phyloP scores from a whole-genome alignment of 1,140 invertebrate species.

The Diachasma alloeum region DNA sequence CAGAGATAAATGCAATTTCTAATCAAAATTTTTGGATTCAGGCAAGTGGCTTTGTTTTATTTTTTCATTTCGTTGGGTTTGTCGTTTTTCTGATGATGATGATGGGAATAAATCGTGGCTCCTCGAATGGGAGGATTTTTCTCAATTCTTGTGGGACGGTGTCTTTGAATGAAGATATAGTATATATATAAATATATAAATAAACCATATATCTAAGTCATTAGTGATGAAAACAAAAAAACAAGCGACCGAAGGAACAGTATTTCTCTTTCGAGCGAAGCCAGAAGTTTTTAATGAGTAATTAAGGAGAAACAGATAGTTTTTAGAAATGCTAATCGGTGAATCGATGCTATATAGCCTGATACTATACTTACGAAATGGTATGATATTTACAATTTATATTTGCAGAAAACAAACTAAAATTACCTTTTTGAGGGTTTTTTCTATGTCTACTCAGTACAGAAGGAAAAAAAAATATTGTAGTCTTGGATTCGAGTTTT shows the following conservation, averaged over 20 bases:
- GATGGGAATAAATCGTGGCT: not conserved
- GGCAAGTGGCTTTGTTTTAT: not conserved
- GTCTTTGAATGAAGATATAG: conserved; percentile 26
- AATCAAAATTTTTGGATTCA: conserved; percentile 10
- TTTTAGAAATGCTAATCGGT: not conserved
- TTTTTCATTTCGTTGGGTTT: not conserved
- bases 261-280: conserved; percentile 31
- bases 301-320: not conserved
- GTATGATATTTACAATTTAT: conserved; percentile 3
- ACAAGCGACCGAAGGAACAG: conserved; percentile 26
- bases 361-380: not conserved
- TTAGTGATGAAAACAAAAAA: conserved; percentile 39
- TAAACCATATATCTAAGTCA: conserved; percentile 49
- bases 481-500: conserved; percentile 6
- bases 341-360: not conserved
- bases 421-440: conserved; percentile 9
- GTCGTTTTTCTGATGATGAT: not conserved
- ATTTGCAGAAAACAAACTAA: not conserved
- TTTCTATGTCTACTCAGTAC: conserved; percentile 2
- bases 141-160: not conserved
- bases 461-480: not conserved
- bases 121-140: conserved; percentile 1
- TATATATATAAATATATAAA: conserved; percentile 28
- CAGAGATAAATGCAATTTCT: conserved; percentile 70
- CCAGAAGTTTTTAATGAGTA: conserved; percentile 10